Evolutionary conservation across 2,888 invertebrate genomes (phyloP), one percentile per base, ranked within the genome.

Genomic region (Scelioninae gen. 2): DNA sequence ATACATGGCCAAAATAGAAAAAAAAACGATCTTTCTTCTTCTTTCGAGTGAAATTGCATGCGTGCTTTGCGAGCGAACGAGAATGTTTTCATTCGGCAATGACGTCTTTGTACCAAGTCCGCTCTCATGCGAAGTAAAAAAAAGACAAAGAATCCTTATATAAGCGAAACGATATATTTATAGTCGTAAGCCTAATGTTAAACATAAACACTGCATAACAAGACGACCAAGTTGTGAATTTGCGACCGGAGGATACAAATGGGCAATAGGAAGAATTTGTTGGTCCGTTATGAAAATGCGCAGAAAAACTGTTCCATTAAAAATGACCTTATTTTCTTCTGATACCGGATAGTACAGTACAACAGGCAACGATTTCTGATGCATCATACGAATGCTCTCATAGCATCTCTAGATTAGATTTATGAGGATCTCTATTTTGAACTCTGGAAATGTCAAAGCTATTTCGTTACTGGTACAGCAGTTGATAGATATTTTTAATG

Each of bases 111-210:
- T 83, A 83, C 79, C 77, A 80, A 71, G 46, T 71, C 78, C 79
- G 77, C 25, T 79, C 79, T 79, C 75, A n/a, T 45, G 46, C 13
- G 18, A 52, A 64, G n/a, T n/a, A n/a, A 35, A 33, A 19, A 45
- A 15, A 25, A 43, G 37, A 61, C 31, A 31, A 43, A 37, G 15
- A 55, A 74, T 68, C 52, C 69, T 84, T 83, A 83, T 84, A 82
- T 83, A 84, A 82, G 84, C 81, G 81, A 81, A 83, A 81, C 78
- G 81, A 80, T 84, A 84, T 84, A 81, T 83, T 82, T 77, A 79
- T 84, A 84, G 83, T 80, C 79, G 78, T 84, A 84, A 84, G 84
- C 83, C 83, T 83, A 84, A 72, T 65, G 68, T 75, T 75, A 68
- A 67, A 79, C 80, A 78, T 68, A 68, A 60, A 72, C 52, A 58